phyloP scores from a whole-genome alignment of 2,113 vertebrate genomes.

The Menura novaehollandiae region DNA sequence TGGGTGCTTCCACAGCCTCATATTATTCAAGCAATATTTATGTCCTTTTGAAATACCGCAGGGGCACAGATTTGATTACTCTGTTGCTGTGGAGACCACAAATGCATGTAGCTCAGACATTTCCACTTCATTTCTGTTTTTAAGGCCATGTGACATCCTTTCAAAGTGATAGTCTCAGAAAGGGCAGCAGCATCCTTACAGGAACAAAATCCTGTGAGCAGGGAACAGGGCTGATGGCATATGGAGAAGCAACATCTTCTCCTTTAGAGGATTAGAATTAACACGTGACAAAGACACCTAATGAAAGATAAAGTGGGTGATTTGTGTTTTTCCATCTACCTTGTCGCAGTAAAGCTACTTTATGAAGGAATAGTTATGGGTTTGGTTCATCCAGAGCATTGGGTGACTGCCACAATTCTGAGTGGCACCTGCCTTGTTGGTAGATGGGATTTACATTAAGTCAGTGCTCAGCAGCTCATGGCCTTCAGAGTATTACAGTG shows the following conservation, averaged over 20 bases:
- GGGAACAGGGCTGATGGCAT: background rate
- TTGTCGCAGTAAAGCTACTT: background rate
- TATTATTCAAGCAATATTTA: background rate
- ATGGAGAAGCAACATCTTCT: background rate
- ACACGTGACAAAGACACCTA: background rate
- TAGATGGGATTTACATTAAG: background rate
- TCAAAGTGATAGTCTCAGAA: background rate
- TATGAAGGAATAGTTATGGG: background rate
- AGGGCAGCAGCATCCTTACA: background rate
- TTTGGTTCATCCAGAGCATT: background rate
- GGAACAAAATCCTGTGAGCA: background rate
- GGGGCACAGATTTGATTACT: background rate
- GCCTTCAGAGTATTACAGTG: background rate
- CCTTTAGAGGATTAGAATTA: background rate
- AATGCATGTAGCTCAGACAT: background rate
- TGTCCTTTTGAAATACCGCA: background rate
- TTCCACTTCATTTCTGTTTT: background rate
- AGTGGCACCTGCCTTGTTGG: background rate
- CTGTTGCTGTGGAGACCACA: background rate
- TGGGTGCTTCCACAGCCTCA: background rate
- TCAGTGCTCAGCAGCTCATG: background rate
- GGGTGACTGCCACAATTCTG: background rate
- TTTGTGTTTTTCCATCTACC: background rate
- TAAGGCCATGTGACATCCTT: background rate
- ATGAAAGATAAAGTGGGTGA: background rate